A percentile compares a stretch with the other conserved stretches of the same genome.
These are phyloP conservation scores for Plestiodon gilberti DNA, from an alignment of 2,113 vertebrate genomes.

Conservation along the genomic window DNA sequence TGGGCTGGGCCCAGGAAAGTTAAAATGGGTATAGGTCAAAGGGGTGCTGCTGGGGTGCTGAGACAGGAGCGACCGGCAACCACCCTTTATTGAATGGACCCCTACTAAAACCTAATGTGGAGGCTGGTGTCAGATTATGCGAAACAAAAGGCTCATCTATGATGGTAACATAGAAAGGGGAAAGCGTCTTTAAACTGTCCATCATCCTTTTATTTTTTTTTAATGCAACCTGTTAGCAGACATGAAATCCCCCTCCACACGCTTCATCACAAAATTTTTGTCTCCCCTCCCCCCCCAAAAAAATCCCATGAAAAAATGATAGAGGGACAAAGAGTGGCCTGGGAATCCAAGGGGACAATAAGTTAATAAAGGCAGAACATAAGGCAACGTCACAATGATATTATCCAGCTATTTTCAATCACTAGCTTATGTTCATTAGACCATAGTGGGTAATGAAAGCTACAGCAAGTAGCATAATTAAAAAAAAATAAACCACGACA, in stretches of 20 bases:
- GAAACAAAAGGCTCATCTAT: background rate
- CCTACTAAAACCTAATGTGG: no score
- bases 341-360: background rate
- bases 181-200: background rate
- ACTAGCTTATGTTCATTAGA: constrained; percentile 6
- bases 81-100: no score
- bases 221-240: background rate
- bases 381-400: background rate
- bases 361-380: constrained; percentile 13
- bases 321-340: fast-evolving
- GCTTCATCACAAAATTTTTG: background rate
- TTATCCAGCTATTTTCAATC: constrained; percentile 3
- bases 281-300: no score
- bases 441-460: background rate
- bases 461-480: background rate
- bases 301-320: fast-evolving
- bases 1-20: no score
- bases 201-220: background rate
- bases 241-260: background rate
- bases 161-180: no score
- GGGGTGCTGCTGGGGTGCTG: no score
- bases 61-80: no score
- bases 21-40: no score
- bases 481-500: no score
- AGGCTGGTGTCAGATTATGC: background rate